phyloP scores from a whole-genome alignment of 2,113 vertebrate genomes.

The Gorsachius goisagi region DNA sequence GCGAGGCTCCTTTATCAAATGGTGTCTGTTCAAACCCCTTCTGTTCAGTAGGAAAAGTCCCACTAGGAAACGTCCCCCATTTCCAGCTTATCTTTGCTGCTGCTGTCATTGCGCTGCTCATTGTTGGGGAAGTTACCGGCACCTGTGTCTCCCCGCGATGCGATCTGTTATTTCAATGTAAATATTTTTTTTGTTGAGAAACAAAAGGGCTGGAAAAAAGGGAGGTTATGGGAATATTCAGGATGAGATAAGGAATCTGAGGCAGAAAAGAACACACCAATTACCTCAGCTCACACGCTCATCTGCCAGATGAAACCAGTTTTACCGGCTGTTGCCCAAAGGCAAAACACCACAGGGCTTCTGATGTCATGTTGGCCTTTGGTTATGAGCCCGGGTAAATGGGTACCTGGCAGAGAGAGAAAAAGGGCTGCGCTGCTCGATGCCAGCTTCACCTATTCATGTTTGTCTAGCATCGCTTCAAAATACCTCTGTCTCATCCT shows the following conservation, averaged over 20 bases:
- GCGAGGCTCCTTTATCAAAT: not conserved
- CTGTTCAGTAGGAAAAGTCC: not conserved
- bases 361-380: slow-evolving; percentile 66
- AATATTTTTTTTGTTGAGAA: slow-evolving; percentile 60
- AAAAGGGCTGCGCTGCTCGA: slow-evolving; percentile 40
- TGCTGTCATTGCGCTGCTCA: not conserved
- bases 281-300: slow-evolving; percentile 48
- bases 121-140: not conserved
- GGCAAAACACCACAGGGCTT: slow-evolving; percentile 66
- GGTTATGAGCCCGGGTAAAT: slow-evolving; percentile 56
- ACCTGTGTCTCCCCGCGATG: not conserved
- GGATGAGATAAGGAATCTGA: slow-evolving; percentile 58
- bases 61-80: not conserved
- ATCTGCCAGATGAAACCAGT: slow-evolving; percentile 70
- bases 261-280: slow-evolving; percentile 44
- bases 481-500: slow-evolving; percentile 65
- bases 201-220: slow-evolving; percentile 23
- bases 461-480: slow-evolving; percentile 65
- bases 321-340: slow-evolving; percentile 67
- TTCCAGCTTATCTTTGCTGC: not conserved
- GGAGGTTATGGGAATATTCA: slow-evolving; percentile 49
- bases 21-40: not conserved
- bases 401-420: slow-evolving; percentile 51
- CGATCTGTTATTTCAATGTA: slow-evolving; percentile 27
- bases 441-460: slow-evolving; percentile 56